Evolutionary conservation across 2,797 vertebrate species (phyloP).

Genomic region (Botia almorhae): DNA sequence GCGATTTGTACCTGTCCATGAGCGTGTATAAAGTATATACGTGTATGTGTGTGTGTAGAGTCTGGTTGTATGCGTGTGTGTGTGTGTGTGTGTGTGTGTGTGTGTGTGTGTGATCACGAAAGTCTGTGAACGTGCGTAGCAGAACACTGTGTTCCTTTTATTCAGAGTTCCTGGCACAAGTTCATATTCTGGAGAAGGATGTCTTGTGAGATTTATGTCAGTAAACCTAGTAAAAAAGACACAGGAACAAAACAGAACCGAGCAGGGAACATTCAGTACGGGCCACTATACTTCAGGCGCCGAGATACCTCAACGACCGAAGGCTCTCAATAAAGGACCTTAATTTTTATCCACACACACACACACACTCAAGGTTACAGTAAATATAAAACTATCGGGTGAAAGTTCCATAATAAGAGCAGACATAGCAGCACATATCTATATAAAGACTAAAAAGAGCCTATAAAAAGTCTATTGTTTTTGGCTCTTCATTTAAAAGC

Average conservation of each 20-base stretch:
- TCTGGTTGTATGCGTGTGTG: constrained; percentile 11
- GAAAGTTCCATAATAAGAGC: background rate
- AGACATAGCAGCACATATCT: background rate
- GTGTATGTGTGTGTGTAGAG: constrained; percentile 6
- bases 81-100: constrained; percentile 36
- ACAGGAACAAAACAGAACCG: constrained; percentile 69
- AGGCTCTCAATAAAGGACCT: constrained; percentile 65
- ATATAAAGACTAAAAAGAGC: constrained; percentile 8
- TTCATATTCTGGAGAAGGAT: constrained; percentile 38
- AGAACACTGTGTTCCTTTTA: constrained; percentile 84
- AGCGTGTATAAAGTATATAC: constrained; percentile 8
- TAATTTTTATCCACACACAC: constrained; percentile 64
- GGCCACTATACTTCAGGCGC: constrained; percentile 45
- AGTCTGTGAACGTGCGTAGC: constrained; percentile 61
- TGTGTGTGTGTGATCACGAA: constrained; percentile 41
- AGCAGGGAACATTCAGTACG: constrained; percentile 64
- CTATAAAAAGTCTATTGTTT: background rate
- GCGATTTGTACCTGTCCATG: constrained; percentile 13
- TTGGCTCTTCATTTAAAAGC: background rate
- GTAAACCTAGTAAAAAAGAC: constrained; percentile 66
- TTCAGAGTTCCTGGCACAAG: constrained; percentile 77
- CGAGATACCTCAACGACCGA: constrained; percentile 64
- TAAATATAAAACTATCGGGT: background rate
- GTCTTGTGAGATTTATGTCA: constrained; percentile 49
- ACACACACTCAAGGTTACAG: constrained; percentile 39